phyloP scores from a whole-genome alignment of 2,888 invertebrate species.

The Rhyacophila evoluta region DNA sequence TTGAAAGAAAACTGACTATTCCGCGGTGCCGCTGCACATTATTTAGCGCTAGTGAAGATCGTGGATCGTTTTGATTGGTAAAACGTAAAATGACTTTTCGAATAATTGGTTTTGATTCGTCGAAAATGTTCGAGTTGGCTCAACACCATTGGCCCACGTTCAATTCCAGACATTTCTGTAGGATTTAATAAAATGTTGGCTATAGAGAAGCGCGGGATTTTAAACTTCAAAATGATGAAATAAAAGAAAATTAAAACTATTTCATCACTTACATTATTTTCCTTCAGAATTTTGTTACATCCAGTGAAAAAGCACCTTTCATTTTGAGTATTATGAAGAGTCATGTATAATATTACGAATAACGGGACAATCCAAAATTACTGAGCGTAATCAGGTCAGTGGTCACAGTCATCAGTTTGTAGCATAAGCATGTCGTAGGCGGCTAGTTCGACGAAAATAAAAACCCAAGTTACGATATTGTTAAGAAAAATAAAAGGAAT shows the following conservation, averaged over 20 bases:
- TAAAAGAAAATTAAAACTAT: not conserved
- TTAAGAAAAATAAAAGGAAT: too few relatives aligned
- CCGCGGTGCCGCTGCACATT: constrained; percentile 65
- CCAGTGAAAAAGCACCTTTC: too few relatives aligned
- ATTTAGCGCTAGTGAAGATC: constrained; percentile 71
- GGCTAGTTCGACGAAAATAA: not conserved
- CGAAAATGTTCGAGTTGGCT: constrained; percentile 70
- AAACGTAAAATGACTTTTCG: constrained; percentile 64
- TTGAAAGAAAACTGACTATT: constrained; percentile 66
- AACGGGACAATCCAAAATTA: constrained; percentile 44
- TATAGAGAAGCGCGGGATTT: constrained; percentile 2
- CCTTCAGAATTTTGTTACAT: too few relatives aligned
- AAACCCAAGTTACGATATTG: too few relatives aligned
- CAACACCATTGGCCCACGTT: constrained; percentile 77
- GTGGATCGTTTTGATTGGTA: constrained; percentile 72
- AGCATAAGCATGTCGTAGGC: not conserved
- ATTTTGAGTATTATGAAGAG: not conserved
- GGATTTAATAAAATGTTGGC: constrained; percentile 10
- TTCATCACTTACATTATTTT: too few relatives aligned
- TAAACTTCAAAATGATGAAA: constrained; percentile 25
- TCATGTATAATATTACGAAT: constrained; percentile 35
- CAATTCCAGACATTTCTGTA: constrained; percentile 57
- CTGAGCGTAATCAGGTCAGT: constrained; percentile 1
- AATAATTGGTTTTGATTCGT: constrained; percentile 63
- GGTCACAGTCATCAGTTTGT: not conserved